Evolutionary conservation across 2,888 invertebrate genomes (phyloP).

Genomic region (Tipula vernalis): DNA sequence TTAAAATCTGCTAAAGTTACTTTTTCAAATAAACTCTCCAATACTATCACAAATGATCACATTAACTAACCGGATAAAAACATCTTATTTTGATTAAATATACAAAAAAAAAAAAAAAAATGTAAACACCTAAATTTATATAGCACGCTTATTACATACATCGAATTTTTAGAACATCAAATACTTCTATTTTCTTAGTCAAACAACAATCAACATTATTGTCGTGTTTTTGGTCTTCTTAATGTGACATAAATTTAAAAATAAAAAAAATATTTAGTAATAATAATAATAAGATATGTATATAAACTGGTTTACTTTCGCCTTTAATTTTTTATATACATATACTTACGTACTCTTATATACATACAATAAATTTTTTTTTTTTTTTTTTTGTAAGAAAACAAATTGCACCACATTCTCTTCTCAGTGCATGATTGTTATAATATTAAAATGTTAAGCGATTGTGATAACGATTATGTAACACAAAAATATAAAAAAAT

Average conservation of each 20-base stretch:
- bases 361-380: not conserved
- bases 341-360: not conserved
- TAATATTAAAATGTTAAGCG: not conserved
- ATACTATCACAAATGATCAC: not conserved
- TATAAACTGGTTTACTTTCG: constrained; percentile 4
- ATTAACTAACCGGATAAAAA: not conserved
- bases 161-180: not conserved
- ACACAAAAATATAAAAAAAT: not conserved
- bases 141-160: not conserved
- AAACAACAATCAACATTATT: constrained; percentile 4
- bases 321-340: not conserved
- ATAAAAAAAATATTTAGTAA: not conserved
- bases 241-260: constrained; percentile 4
- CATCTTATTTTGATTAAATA: not conserved
- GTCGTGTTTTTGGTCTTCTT: not conserved
- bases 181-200: not conserved
- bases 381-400: not conserved
- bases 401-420: constrained; percentile 5
- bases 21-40: not conserved
- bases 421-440: constrained; percentile 6
- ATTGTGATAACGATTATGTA: not conserved
- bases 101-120: not conserved
- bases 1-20: not conserved
- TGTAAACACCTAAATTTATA: not conserved
- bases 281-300: not conserved